phyloP scores from a whole-genome alignment of 2,888 invertebrate species.

The Ceriagrion tenellum region DNA sequence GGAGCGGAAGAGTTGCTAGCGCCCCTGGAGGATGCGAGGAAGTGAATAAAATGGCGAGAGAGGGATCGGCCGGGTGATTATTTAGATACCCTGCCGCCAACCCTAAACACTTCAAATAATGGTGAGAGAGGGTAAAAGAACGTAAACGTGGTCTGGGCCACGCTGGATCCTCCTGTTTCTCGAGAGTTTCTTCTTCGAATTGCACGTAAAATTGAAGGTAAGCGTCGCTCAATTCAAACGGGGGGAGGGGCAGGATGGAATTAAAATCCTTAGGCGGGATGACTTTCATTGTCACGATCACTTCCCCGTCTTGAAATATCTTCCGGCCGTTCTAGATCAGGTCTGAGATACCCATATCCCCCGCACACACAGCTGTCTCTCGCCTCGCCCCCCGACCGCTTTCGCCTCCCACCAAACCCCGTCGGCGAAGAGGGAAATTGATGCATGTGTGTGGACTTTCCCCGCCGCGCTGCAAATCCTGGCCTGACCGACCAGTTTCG shows the following conservation, averaged over 20 bases:
- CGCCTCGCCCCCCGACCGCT: neutral
- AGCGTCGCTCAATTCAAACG: neutral
- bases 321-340: too few relatives aligned
- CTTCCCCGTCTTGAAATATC: neutral
- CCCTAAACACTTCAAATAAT: neutral
- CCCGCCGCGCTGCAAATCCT: constrained; percentile 24
- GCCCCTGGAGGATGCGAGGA: neutral
- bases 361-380: neutral
- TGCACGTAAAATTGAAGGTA: neutral
- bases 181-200: neutral
- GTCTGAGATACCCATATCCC: too few relatives aligned
- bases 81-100: neutral
- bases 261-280: neutral
- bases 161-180: neutral
- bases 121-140: neutral
- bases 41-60: neutral
- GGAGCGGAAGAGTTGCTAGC: neutral
- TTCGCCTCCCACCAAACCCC: neutral
- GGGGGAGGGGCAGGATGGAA: neutral
- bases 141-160: neutral
- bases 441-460: neutral
- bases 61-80: neutral
- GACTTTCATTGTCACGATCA: neutral
- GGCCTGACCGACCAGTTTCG: neutral
- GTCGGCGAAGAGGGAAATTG: constrained; percentile 23